Base-by-base conservation (phyloP, 2,888 invertebrate genomes). In the Ecliptopera silaceata region DNA sequence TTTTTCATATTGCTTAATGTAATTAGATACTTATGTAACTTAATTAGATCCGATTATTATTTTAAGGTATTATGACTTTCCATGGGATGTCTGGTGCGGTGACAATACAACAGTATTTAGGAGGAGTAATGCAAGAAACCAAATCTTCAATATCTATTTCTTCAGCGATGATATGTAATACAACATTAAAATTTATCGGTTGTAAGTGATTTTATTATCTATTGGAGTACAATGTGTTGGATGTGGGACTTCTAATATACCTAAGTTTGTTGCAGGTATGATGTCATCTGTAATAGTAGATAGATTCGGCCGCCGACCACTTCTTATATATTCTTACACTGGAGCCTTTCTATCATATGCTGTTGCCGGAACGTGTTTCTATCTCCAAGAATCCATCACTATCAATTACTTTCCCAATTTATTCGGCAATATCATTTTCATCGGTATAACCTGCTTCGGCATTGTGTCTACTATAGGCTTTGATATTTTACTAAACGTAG, bases 401-500 rank as follows among this genome's bases (percentile, higher is more conserved):
- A 6, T 29, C 20, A 15, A 42, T 11, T 18, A 41, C 8, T 17
- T 42, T 42, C 36, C 53, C 1, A 36, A 12, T 31, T 36, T 46
- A 17, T 20, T 39, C 10, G 64, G 87, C 72, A 64, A 80, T 69
- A 29, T 92, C 0, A 75, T 80, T 0, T 85, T 92, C 11, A 75
- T 84, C 3, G 90, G 91, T 0, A 78, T 92, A 4, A 66, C 83
- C 26, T 17, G 68, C 1, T 72, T 79, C 0, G 79, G 69, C 13
- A 70, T 84, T 0, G 67, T 82, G 1, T 78, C 83, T 0, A 80
- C 78, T 4, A 42, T 87, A 26, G 93, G 93, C 0, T 82, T 89
- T 41, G 88, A 88, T 56, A 91, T 92, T 0, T 66, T 93, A 29
- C 77, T 87, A 0, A 85, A 84, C 38, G 80, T 90, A 53, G 84